Base-by-base conservation (phyloP, 1,140 invertebrate species). In the Gonioctena quinquepunctata region DNA sequence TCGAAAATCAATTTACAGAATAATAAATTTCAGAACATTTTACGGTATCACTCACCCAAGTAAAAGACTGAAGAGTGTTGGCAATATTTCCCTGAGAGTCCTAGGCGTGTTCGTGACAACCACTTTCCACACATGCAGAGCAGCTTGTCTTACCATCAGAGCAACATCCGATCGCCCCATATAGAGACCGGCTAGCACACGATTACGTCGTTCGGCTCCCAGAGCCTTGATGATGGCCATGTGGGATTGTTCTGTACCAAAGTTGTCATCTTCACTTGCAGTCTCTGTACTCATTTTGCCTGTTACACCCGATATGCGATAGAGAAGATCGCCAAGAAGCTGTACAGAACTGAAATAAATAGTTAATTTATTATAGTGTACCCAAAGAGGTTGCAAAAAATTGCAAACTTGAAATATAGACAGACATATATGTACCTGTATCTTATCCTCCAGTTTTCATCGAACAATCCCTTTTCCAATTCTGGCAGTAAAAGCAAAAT, bases 281-380 rank as follows among this genome's bases (percentile, higher is more conserved):
- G 96, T 99, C 85, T 98, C 96, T 0, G 98, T 99, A 13, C 95
- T 97, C 96, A 99, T 99, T 85, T 99, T 99, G 56, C 97, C 97
- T 61, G 95, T 94, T 0, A 99, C 96, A 66, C 96, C 96, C 27
- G 97, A 99, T 67, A 99, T 96, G 68, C 96, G 91, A 83, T 99
- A 99, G 11, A 99, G 84, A 48, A 99, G 86, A 84, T 99, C 98
- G 21, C 98, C 98, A 6, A 99, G 85, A 3, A 99, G 85, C 82
- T 99, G 96, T 8, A 99, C 96, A 0, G 96, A 98, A 75, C 96
- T 92, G 72, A 66, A 86, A 76, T 3, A 28, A 28, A 28, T n/a
- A n/a, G n/a, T n/a, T n/a, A n/a, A n/a, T n/a, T n/a, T n/a, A n/a
- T n/a, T n/a, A n/a, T n/a, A n/a, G n/a, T n/a, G n/a, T n/a, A n/a